A percentile compares a stretch with the other conserved stretches of the same genome.
Evolutionary conservation across 1,140 invertebrate genomes (phyloP).

Genomic region (Pseudomyrmex flavicornis): DNA sequence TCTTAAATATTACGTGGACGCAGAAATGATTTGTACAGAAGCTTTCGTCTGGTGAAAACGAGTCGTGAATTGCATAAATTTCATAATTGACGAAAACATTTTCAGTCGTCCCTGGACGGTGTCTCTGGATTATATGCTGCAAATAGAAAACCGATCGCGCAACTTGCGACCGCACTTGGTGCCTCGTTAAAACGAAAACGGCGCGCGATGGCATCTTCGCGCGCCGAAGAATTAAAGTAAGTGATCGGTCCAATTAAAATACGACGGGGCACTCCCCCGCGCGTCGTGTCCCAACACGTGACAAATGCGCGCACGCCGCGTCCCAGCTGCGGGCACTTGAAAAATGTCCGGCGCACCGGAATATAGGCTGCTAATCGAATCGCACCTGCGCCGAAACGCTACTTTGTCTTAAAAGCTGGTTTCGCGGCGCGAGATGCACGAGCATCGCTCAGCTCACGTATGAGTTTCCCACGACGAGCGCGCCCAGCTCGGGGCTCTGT

Average conservation of each 20-base stretch:
- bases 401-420: slow-evolving; percentile 51
- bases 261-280: slow-evolving; percentile 3
- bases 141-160: slow-evolving; percentile 24
- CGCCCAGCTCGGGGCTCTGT: slow-evolving; percentile 66
- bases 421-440: slow-evolving; percentile 27
- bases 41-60: not conserved
- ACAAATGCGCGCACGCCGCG: slow-evolving; percentile 52
- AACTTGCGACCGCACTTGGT: not conserved
- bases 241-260: slow-evolving; percentile 65
- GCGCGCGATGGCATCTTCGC: slow-evolving; percentile 31
- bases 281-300: slow-evolving; percentile 21
- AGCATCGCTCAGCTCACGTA: slow-evolving; percentile 78
- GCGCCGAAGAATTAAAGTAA: slow-evolving; percentile 65
- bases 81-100: slow-evolving; percentile 6
- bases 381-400: slow-evolving; percentile 64
- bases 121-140: too few relatives aligned
- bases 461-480: slow-evolving; percentile 84
- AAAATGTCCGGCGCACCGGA: slow-evolving; percentile 46
- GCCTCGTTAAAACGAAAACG: slow-evolving; percentile 28
- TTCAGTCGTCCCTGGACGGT: not conserved
- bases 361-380: slow-evolving; percentile 61
- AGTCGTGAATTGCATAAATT: not conserved
- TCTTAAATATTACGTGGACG: not conserved
- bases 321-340: slow-evolving; percentile 63
- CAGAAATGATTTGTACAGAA: not conserved